Evolutionary conservation across 2,888 invertebrate genomes (phyloP).

Genomic region (Unio delphinus): DNA sequence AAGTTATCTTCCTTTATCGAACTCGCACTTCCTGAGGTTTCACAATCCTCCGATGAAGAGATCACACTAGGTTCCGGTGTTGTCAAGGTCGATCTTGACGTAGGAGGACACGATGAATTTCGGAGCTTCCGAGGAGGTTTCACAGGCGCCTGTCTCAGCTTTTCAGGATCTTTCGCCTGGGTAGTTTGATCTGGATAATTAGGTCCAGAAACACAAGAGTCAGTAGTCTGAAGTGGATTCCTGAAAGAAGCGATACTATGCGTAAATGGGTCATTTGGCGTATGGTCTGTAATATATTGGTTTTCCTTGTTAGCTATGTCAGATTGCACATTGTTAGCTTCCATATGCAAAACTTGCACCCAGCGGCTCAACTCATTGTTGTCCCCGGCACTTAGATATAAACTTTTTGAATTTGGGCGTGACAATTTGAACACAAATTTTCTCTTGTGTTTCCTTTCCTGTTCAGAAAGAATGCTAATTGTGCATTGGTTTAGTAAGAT

Average conservation of each 20-base stretch:
- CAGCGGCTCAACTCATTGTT: constrained; percentile 48
- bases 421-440: constrained; percentile 54
- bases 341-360: constrained; percentile 55
- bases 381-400: constrained; percentile 50
- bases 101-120: constrained; percentile 35
- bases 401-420: constrained; percentile 47
- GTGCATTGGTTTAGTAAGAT: constrained; percentile 46
- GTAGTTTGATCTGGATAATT: too few species aligned
- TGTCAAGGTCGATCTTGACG: constrained; percentile 13
- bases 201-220: too few species aligned
- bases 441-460: constrained; percentile 43
- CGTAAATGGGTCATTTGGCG: too few species aligned
- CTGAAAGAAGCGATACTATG: too few species aligned
- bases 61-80: constrained; percentile 26
- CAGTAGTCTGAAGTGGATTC: too few species aligned
- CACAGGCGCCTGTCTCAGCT: constrained; percentile 24
- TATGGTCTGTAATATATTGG: too few species aligned
- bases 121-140: constrained; percentile 19
- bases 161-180: not conserved
- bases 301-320: constrained; percentile 2
- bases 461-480: constrained; percentile 42
- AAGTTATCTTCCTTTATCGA: not conserved
- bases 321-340: constrained; percentile 45
- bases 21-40: constrained; percentile 15
- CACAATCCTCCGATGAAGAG: constrained; percentile 18